Percentiles rank a stretch among this genome's conserved stretches.
These are phyloP conservation scores for Cirrhinus molitorella DNA, from an alignment of 2,797 vertebrate genomes.

Conservation along the genomic window DNA sequence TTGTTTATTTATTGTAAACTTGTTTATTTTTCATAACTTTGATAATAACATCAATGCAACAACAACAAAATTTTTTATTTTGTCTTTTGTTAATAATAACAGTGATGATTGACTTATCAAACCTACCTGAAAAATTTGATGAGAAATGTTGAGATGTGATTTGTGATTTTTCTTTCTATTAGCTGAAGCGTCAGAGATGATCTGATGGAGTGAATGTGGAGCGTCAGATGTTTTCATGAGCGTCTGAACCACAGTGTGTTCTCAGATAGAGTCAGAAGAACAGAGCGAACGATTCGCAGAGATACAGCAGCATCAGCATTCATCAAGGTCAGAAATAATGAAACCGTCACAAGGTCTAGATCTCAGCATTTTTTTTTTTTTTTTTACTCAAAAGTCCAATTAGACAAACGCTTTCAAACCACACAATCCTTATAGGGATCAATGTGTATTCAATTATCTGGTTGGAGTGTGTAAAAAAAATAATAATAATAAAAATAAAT, in stretches of 20 bases:
- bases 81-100: too few species aligned
- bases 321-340: not conserved
- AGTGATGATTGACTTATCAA: too few species aligned
- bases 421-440: too few species aligned
- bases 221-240: constrained; percentile 20
- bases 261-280: constrained; percentile 59
- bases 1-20: too few species aligned
- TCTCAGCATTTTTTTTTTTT: too few species aligned
- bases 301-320: not conserved
- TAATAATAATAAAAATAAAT: too few species aligned
- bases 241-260: constrained; percentile 51
- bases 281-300: constrained; percentile 51
- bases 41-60: too few species aligned
- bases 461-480: too few species aligned
- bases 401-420: not conserved
- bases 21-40: too few species aligned
- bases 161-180: not conserved
- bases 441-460: too few species aligned
- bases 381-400: not conserved
- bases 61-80: too few species aligned
- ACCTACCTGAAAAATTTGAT: not conserved
- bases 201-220: not conserved
- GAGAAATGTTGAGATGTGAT: not conserved
- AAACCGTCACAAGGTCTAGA: not conserved
- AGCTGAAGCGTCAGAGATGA: not conserved